A percentile compares a stretch with the other conserved stretches of the same genome.
These are phyloP conservation scores for Drosophila arawakana DNA, from an alignment of 1,140 invertebrate species.

Conservation along the genomic window DNA sequence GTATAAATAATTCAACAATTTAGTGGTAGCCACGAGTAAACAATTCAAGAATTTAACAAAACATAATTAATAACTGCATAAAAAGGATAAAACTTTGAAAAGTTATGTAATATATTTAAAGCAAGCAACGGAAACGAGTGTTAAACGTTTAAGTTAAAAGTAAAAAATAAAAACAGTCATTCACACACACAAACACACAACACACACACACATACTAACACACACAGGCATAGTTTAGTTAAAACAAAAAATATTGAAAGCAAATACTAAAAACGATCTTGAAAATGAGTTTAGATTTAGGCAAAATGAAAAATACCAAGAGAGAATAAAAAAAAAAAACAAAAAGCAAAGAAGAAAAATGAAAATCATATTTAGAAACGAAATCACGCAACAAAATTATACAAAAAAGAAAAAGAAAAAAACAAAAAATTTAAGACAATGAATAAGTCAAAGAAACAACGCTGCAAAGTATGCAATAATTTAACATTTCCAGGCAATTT, in stretches of 20 bases:
- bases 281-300: constrained; percentile 49
- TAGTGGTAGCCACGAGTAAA: constrained; percentile 46
- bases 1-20: constrained; percentile 46
- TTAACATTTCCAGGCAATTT: constrained; percentile 10
- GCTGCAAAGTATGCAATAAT: constrained; percentile 30
- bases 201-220: constrained; percentile 21
- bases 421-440: constrained; percentile 6
- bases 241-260: constrained; percentile 34
- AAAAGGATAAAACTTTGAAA: constrained; percentile 31
- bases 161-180: constrained; percentile 6
- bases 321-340: neutral
- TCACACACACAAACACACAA: constrained; percentile 16
- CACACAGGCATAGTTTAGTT: constrained; percentile 27
- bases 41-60: constrained; percentile 54
- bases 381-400: constrained; percentile 16
- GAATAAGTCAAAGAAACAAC: neutral
- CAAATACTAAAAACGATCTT: constrained; percentile 27
- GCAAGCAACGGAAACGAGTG: constrained; percentile 27
- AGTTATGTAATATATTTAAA: constrained; percentile 52
- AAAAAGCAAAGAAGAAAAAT: constrained; percentile 6
- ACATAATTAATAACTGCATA: constrained; percentile 20
- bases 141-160: constrained; percentile 42
- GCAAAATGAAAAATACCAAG: constrained; percentile 31
- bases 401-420: constrained; percentile 2
- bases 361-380: constrained; percentile 29